Base-by-base conservation (phyloP, 1,140 invertebrate species). In the Papilio xuthus region DNA sequence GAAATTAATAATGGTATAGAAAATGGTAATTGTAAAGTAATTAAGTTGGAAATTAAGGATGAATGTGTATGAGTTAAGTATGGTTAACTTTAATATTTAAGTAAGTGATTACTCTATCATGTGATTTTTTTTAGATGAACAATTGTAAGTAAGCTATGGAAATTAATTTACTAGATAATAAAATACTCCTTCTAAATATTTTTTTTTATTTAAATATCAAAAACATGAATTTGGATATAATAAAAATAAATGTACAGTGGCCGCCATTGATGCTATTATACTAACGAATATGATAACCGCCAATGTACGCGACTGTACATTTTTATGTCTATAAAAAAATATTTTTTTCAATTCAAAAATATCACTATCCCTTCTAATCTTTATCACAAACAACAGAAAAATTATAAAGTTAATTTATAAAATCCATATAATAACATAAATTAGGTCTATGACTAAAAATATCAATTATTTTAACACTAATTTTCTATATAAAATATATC, bases 21-120 rank as follows among this genome's bases (percentile, higher is more conserved):
- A 42, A 84, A 87, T 83, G 83, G 87, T 81, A 92, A 90, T 78
- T 73, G 82, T 73, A 92, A 91, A 83, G 79, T 90, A 13, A 83
- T 88, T 18, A 92, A 92, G 83, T 71, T 88, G 26, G 91, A 90
- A 81, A 63, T 87, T 13, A 90, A 89, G 69, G 77, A 88, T 77
- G 88, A 89, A 81, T 67, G 60, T 60, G 26, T 67, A 6, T 67
- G 13, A 67, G 13, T 28, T 15, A 26, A 26, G 2, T 23, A 12
- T 26, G 12, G 23, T 60, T n/a, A 60, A 12, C 13, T 67, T 28
- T 67, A 28, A 67, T 3, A 28, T 4, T 18, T 28, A 50, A 50
- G 4, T 50, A 50, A 50, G 44, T 50, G 6, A 50, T 37, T 37
- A 37, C 32, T 37, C 42, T 8, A 9, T 20, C 18, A 53, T 20